Conservation (phyloP, 2,888 invertebrate species). For the Allygus modestus region DNA sequence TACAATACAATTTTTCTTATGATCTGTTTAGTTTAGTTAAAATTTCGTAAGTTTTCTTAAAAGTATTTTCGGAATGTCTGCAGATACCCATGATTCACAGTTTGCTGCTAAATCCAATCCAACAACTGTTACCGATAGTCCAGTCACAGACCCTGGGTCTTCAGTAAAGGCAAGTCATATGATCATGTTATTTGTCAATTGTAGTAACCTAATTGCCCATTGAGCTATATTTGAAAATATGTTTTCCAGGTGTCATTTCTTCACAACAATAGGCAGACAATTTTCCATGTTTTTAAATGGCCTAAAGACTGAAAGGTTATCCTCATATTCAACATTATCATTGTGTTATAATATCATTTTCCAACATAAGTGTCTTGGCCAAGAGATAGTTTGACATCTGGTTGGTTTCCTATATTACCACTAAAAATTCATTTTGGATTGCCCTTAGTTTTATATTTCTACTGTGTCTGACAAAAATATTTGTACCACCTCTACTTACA, state of each 20-base stretch:
- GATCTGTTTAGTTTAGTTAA: constrained; percentile 3
- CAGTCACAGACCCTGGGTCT: constrained; percentile 87
- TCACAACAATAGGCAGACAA: neutral
- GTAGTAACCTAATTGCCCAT: constrained; percentile 25
- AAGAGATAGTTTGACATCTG: too few relatives aligned
- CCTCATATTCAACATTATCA: too few relatives aligned
- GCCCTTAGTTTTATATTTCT: too few relatives aligned
- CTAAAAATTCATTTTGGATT: too few relatives aligned
- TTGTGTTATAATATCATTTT: too few relatives aligned
- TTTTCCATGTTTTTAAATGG: neutral
- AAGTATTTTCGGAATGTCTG: constrained; percentile 44
- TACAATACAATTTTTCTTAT: neutral
- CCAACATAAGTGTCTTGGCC: too few relatives aligned
- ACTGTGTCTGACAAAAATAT: too few relatives aligned
- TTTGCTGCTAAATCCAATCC: constrained; percentile 72
- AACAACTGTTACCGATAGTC: constrained; percentile 83
- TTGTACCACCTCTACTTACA: too few relatives aligned
- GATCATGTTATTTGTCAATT: constrained; percentile 64
- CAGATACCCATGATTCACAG: constrained; percentile 51
- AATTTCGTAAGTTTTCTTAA: constrained; percentile 24
- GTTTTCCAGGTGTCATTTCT: neutral
- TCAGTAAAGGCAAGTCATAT: constrained; percentile 76
- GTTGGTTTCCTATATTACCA: too few relatives aligned
- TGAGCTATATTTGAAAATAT: neutral
- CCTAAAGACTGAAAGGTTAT: too few relatives aligned